These are phyloP conservation scores for Anthrax anthrax DNA, from an alignment of 2,888 invertebrate genomes.

Conservation along the genomic window DNA sequence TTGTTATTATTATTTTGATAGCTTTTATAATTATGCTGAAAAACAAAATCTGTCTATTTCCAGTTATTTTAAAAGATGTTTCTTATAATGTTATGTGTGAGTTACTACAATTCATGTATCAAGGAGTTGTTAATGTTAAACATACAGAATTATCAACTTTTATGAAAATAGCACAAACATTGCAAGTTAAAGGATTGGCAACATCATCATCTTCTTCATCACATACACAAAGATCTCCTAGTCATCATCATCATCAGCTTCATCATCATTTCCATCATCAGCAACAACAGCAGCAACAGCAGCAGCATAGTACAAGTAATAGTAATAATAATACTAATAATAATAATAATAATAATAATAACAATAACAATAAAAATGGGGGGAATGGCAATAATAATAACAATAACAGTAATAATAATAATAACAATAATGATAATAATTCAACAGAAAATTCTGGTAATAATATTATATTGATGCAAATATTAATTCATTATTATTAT, in stretches of 20 bases:
- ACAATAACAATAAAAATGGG: conserved; percentile 1
- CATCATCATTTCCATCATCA: background rate
- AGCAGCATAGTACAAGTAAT: background rate
- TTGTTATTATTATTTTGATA: no score
- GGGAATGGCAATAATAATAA: background rate
- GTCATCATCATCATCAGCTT: background rate
- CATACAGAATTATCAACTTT: conserved; percentile 35
- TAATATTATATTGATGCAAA: conserved; percentile 11
- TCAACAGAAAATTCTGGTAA: conserved; percentile 4
- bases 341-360: background rate
- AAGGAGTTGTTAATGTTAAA: conserved; percentile 41
- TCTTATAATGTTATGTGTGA: conserved; percentile 40
- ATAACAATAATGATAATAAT: background rate
- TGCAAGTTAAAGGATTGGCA: conserved; percentile 36
- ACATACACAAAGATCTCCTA: conserved; percentile 22
- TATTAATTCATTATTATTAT: conserved; percentile 7
- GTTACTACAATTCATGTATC: conserved; percentile 44
- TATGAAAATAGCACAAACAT: conserved; percentile 36
- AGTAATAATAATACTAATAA: background rate
- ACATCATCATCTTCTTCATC: conserved; percentile 24
- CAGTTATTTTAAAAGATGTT: conserved; percentile 43
- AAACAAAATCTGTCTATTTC: conserved; percentile 10
- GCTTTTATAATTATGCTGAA: no score
- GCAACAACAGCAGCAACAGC: background rate
- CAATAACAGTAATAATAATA: conserved; percentile 1